A percentile compares a stretch with the other conserved stretches of the same genome.
phyloP scores from a whole-genome alignment of 1,140 invertebrate genomes.

The Oryctes rhinoceros region DNA sequence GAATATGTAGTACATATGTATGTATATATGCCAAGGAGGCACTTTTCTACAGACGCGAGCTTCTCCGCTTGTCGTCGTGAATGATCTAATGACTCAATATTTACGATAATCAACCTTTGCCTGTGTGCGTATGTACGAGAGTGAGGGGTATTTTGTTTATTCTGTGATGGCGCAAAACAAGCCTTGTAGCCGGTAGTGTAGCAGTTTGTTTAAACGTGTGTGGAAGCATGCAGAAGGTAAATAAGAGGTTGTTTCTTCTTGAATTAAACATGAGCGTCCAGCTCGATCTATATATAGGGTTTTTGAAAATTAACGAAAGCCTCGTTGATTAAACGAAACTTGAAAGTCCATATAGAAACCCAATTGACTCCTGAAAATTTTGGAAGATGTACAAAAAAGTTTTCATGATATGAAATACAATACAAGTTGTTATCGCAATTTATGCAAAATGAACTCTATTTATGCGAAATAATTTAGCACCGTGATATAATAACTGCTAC shows the following conservation, averaged over 20 bases:
- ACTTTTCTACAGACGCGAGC: no score
- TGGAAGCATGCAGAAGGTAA: constrained; percentile 11
- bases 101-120: not conserved
- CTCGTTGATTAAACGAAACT: no score
- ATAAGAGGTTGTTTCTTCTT: not conserved
- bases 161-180: not conserved
- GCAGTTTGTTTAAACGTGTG: constrained; percentile 1
- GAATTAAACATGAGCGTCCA: constrained; percentile 16
- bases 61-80: not conserved
- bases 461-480: no score
- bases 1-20: not conserved
- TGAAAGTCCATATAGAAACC: no score
- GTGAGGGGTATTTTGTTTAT: constrained; percentile 19
- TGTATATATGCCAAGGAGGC: not conserved
- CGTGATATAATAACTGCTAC: no score
- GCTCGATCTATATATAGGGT: no score
- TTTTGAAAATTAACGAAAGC: no score
- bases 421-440: no score
- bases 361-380: no score
- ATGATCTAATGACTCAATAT: constrained; percentile 32
- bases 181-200: not conserved
- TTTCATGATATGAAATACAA: no score
- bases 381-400: no score
- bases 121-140: not conserved
- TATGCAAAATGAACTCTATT: no score